These are phyloP conservation scores for Luffia ferchaultella DNA, from an alignment of 2,888 invertebrate species.

Conservation along the genomic window DNA sequence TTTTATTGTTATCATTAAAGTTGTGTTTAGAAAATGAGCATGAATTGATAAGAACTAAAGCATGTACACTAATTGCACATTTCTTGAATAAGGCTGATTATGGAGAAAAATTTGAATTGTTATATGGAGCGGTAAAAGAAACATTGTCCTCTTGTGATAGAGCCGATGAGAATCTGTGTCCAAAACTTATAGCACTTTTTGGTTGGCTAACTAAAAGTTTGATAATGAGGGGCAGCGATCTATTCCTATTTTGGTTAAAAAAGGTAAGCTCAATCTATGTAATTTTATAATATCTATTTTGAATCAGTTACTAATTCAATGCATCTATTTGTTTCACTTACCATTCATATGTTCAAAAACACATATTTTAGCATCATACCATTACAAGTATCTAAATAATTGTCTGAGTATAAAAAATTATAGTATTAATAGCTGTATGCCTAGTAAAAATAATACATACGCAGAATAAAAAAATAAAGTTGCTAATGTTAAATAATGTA, in stretches of 20 bases:
- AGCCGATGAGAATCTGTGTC: constrained; percentile 26
- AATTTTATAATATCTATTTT: no score
- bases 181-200: constrained; percentile 36
- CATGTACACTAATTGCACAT: constrained; percentile 61
- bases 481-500: no score
- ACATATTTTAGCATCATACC: no score
- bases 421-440: no score
- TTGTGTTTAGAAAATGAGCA: constrained; percentile 36
- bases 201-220: constrained; percentile 50
- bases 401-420: no score
- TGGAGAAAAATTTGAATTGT: constrained; percentile 39
- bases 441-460: no score
- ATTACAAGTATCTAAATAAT: no score
- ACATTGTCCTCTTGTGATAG: constrained; percentile 25
- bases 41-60: constrained; percentile 35
- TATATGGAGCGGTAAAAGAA: constrained; percentile 38
- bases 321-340: no score
- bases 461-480: no score
- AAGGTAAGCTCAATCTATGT: constrained; percentile 28
- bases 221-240: constrained; percentile 40
- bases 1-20: constrained; percentile 36
- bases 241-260: constrained; percentile 45
- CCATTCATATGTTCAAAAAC: no score
- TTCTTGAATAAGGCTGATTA: constrained; percentile 65
- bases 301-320: no score